Evolutionary conservation across 2,888 invertebrate genomes (phyloP), one percentile per base, ranked within the genome.

Genomic region (Zelleria hepariella): DNA sequence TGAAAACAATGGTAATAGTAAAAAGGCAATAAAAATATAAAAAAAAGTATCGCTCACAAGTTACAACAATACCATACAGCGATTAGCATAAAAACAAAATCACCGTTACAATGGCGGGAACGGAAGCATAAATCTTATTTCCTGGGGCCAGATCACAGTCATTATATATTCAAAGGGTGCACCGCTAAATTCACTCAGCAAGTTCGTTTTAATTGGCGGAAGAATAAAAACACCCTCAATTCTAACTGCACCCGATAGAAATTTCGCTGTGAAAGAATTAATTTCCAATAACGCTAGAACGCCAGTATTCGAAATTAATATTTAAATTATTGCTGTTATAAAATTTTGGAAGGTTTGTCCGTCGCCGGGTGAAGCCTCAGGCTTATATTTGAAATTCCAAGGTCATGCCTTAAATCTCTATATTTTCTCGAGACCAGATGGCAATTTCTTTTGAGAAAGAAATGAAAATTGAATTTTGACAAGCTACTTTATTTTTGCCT

Each of bases 161-260:
- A 70, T 77, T 75, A 78, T 80, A 80, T 78, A 81, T 82, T 81
- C 74, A 78, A 73, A 76, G 70, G 74, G 68, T 72, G 74, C 68
- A 72, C 68, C 67, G 64, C 64, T 64, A 60, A 77, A 74, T 75
- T 75, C 64, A 68, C 68, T 69, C 64, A 67, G 65, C 60, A 69
- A 73, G 71, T 74, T 72, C 67, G 71, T 77, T 76, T 78, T 80
- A 80, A 80, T 80, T 80, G 75, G 69, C 70, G 69, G 68, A 70
- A 54, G 15, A 42, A 54, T 26, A 47, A 57, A 57, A 54, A 53
- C 10, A 51, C 18, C 54, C 10, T 25, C 26, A 25, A 25, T n/a
- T 26, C 8, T 20, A 51, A 4, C 3, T 42, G 32, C 32, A 42
- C 32, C 15, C 32, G 15, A 42, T 42, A 42, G 32, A 42, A 42